Conservation (phyloP, 2,113 vertebrate species). For the Trematomus loennbergii region DNA sequence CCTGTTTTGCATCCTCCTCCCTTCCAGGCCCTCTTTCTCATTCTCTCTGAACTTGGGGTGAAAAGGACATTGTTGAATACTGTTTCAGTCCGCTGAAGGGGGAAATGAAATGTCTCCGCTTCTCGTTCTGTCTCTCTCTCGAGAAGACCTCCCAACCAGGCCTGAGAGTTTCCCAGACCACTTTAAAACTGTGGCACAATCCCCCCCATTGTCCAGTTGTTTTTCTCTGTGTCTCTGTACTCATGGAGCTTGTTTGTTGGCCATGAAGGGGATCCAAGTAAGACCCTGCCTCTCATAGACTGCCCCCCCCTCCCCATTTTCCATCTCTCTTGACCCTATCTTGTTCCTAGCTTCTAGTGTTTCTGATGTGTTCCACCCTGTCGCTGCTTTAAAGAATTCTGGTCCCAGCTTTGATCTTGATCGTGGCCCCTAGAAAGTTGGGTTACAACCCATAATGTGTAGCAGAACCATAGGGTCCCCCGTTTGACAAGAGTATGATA, state of each 20-base stretch:
- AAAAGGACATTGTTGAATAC: slow-evolving; percentile 73
- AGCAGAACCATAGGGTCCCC: slow-evolving; percentile 46
- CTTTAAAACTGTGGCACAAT: slow-evolving; percentile 72
- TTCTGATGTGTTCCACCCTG: slow-evolving; percentile 34
- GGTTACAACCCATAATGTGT: slow-evolving; percentile 55
- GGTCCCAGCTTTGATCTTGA: slow-evolving; percentile 60
- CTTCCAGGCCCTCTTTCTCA: slow-evolving; percentile 12
- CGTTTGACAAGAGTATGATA: slow-evolving; percentile 41
- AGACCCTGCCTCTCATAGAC: slow-evolving; percentile 27
- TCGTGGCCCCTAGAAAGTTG: slow-evolving; percentile 28
- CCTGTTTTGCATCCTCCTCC: not conserved
- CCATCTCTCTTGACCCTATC: slow-evolving; percentile 29
- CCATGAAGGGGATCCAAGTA: slow-evolving; percentile 44
- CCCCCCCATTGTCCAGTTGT: slow-evolving; percentile 68
- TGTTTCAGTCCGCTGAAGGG: slow-evolving; percentile 30
- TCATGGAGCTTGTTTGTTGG: slow-evolving; percentile 70
- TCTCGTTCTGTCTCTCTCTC: slow-evolving; percentile 29
- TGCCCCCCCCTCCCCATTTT: not conserved
- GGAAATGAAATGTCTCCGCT: slow-evolving; percentile 46
- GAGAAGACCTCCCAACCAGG: slow-evolving; percentile 71
- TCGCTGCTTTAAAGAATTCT: slow-evolving; percentile 30
- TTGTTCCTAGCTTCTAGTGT: slow-evolving; percentile 52
- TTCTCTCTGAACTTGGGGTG: slow-evolving; percentile 58
- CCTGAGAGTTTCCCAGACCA: slow-evolving; percentile 79
- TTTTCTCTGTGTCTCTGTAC: slow-evolving; percentile 53